Base-by-base conservation (phyloP, 2,888 invertebrate genomes). In the Ectropis crepuscularia region DNA sequence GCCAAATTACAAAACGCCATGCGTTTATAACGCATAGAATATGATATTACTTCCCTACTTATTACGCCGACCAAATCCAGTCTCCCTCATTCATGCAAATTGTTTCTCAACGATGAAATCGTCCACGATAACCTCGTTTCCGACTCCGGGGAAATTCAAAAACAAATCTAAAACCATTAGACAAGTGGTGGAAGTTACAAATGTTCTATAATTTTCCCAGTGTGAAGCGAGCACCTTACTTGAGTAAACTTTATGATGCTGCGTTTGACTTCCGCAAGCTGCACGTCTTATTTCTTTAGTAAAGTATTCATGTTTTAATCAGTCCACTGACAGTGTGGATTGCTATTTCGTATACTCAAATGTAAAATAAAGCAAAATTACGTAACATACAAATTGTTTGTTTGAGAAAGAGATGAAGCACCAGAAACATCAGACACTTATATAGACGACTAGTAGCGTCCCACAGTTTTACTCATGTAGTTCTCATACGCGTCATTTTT, bases 91-190 rank as follows among this genome's bases (percentile, higher is more conserved):
- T 47, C 49, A 67, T 71, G 68, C 57, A 71, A 67, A 69, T 69
- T 55, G 59, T 60, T 57, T 60, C 45, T 59, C 54, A 47, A 47
- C 53, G 42, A 63, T 65, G 57, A 65, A 63, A 61, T 65, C 57
- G 60, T 36, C 60, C 49, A 38, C 57, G 65, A 38, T 61, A 67
- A 70, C 57, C 57, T 60, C 57, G 58, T 60, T 61, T 62, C 58
- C 42, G 46, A 39, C 65, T 65, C 68, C 43, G 41, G 68, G 69
- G 69, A 69, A 69, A 67, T 71, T 69, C 51, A 58, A 60, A 60
- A 69, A 67, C 68, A 70, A 70, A 70, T 68, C 65, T 65, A 62
- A 68, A 68, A 63, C 67, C 61, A 68, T 67, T 69, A 65, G 48
- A 70, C 58, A 67, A 68, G 67, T 64, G 65, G 67, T 58, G 37